Evolutionary conservation across 2,797 vertebrate genomes (phyloP).

Genomic region (Apogon talboti): DNA sequence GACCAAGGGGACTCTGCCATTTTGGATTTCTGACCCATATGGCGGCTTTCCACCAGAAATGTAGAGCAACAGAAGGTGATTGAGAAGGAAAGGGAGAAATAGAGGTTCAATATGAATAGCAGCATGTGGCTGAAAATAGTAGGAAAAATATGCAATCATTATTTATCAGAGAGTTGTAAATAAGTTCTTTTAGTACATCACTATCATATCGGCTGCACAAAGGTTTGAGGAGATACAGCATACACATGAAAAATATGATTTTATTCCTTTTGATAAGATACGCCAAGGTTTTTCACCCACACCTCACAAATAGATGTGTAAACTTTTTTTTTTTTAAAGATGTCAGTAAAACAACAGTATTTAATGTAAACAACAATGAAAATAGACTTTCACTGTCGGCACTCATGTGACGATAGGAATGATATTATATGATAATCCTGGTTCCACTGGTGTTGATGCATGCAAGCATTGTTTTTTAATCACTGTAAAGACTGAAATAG

Average conservation of each 20-base stretch:
- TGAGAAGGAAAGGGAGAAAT: not conserved
- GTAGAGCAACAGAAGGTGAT: not conserved
- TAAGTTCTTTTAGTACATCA: not conserved
- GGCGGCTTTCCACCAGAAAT: conserved; percentile 22
- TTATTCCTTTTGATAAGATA: not conserved
- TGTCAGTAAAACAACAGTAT: too few relatives aligned
- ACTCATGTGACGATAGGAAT: too few relatives aligned
- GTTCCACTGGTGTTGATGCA: too few relatives aligned
- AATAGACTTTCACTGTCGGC: too few relatives aligned
- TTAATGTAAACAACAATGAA: too few relatives aligned
- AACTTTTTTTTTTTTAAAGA: too few relatives aligned
- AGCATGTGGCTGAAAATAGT: not conserved
- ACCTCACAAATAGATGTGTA: too few relatives aligned
- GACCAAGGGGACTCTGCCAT: conserved; percentile 3
- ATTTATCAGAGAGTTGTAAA: conserved; percentile 4
- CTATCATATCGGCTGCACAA: not conserved
- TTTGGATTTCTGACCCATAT: conserved; percentile 32
- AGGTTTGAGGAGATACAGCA: not conserved
- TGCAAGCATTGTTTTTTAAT: too few relatives aligned
- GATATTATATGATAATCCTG: too few relatives aligned
- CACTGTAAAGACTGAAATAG: too few relatives aligned
- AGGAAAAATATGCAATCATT: conserved; percentile 6
- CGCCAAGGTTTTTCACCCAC: too few relatives aligned
- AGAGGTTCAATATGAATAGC: not conserved
- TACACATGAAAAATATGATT: not conserved